Evolutionary conservation across 2,797 vertebrate species (phyloP).

Genomic region (Lagorchestes hirsutus): DNA sequence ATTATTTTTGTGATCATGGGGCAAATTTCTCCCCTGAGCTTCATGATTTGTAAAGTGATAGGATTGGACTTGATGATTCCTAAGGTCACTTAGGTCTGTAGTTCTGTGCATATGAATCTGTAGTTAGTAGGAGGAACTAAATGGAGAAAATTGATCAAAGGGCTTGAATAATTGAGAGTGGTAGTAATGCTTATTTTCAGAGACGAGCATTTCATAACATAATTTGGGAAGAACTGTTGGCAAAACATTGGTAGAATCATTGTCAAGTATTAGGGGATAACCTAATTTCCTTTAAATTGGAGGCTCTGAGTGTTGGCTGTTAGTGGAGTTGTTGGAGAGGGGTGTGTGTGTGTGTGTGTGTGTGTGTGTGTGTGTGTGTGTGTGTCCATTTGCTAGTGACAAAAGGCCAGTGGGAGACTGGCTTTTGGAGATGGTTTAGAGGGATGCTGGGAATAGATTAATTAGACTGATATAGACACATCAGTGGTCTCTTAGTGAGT

Average conservation of each 20-base stretch:
- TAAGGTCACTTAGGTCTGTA: not conserved
- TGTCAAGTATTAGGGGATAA: not conserved
- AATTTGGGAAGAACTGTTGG: not conserved
- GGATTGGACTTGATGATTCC: not conserved
- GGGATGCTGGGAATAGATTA: no score
- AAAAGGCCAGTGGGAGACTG: not conserved
- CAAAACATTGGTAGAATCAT: not conserved
- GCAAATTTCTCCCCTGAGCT: not conserved
- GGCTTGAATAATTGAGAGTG: not conserved
- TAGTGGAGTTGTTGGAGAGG: no score
- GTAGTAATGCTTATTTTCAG: not conserved
- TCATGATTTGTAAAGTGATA: not conserved
- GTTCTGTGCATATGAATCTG: not conserved
- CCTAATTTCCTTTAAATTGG: no score
- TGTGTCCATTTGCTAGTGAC: no score
- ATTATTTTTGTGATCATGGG: not conserved
- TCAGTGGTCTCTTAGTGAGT: no score
- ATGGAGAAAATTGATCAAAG: not conserved
- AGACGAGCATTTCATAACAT: not conserved
- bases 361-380: no score
- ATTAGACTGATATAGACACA: no score
- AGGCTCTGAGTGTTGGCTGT: no score
- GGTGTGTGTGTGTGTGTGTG: no score
- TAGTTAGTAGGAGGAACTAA: not conserved
- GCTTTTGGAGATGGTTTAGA: not conserved